Evolutionary conservation across 2,113 vertebrate species (phyloP), one percentile per base, ranked within the genome.

Genomic region (Gobius niger): DNA sequence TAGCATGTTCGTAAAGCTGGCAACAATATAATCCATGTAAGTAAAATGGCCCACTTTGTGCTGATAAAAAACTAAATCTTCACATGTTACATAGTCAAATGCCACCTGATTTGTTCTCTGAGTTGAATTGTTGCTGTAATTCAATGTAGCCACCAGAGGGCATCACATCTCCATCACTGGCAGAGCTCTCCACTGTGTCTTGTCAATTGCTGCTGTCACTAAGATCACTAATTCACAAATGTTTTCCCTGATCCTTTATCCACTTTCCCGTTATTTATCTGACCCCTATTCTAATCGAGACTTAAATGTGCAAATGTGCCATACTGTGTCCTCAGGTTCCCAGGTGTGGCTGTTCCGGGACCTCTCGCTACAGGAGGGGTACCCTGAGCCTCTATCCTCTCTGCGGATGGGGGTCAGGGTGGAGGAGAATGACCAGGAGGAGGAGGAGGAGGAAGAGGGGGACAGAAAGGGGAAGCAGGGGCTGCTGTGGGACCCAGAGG

Each of bases 341-440:
- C 80, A 86, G 56, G 82, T 90, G 64, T 92, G 91, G 91, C 73
- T 92, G 34, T 92, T 92, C 76, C 89, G 76, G 62, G 91, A 88
- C 63, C 85, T 92, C 42, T 76, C 85, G 40, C 89, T 92, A 18
- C 88, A 92, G 70, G 89, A 91, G 0, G 91, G 88, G 10, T 92
- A 86, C 74, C 91, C 91, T 14, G 76, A 77, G 65, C 81, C 90
- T 19, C 81, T 90, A 46, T 81, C 89, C 16, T 63, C 69, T n/a
- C 81, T 93, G 56, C 66, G 53, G 66, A 70, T 54, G 73, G 77
- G 47, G 7, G 0, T 16, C 6, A 60, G 16, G 1, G 11, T 54
- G 19, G 12, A 40, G 16, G 40, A 14, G 57, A 24, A 2, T 0
- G 73, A 68, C 4, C 54, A 18, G 2, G 68, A 19, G 6, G 66